phyloP scores from a whole-genome alignment of 1,140 invertebrate genomes.

The Drosophila arizonae region DNA sequence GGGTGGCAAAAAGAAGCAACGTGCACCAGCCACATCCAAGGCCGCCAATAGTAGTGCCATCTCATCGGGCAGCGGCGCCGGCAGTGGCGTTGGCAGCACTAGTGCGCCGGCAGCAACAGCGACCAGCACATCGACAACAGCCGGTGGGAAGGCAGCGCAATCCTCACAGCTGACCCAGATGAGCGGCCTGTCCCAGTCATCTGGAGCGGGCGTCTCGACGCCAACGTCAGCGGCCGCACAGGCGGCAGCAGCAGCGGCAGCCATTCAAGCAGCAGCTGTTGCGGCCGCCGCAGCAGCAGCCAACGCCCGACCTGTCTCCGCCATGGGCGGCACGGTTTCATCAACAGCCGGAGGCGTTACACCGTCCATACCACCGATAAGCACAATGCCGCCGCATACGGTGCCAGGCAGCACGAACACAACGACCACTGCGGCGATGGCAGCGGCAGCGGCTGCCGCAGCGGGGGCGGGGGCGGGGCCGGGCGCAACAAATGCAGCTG shows the following conservation, averaged over 20 bases:
- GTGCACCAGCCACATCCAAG: conserved; percentile 80
- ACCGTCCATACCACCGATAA: conserved; percentile 84
- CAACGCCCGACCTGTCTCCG: conserved; percentile 63
- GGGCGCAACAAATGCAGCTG: conserved; percentile 40
- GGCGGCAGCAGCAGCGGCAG: conserved; percentile 58
- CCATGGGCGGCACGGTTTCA: conserved; percentile 82
- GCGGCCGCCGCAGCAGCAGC: conserved; percentile 17
- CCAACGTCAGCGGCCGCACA: conserved; percentile 27
- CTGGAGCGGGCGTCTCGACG: conserved; percentile 5
- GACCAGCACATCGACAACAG: conserved; percentile 50
- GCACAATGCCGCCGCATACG: conserved; percentile 78
- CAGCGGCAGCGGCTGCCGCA: conserved; percentile 39
- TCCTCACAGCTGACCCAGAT: conserved; percentile 36
- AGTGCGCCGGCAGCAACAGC: conserved; percentile 73
- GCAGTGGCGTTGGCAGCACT: conserved; percentile 69
- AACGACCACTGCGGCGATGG: conserved; percentile 79
- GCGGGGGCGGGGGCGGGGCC: conserved; percentile 17
- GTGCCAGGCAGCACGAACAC: conserved; percentile 82
- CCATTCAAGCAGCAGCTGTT: conserved; percentile 17
- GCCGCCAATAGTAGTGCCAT: conserved; percentile 37
- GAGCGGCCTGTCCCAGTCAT: conserved; percentile 22
- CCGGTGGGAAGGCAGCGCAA: conserved; percentile 34
- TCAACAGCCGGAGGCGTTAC: conserved; percentile 78
- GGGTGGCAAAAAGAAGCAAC: conserved; percentile 88
- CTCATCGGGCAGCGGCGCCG: conserved; percentile 66